A percentile compares a stretch with the other conserved stretches of the same genome.
Evolutionary conservation across 2,113 vertebrate genomes (phyloP).

Genomic region (Myotis lucifugus): DNA sequence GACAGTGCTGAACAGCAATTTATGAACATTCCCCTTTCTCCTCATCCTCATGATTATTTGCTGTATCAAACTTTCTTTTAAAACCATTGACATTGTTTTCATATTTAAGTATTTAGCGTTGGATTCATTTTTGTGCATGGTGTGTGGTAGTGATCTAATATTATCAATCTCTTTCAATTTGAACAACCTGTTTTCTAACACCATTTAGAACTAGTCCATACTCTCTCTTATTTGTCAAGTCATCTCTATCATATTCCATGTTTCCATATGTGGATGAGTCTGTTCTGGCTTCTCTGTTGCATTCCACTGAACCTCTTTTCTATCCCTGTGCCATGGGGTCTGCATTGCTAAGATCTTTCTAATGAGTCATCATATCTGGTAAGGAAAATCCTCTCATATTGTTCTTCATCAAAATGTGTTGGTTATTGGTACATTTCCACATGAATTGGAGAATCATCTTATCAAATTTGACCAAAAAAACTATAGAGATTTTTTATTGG

Average conservation of each 20-base stretch:
- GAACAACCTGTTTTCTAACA: background rate
- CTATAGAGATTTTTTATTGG: background rate
- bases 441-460: background rate
- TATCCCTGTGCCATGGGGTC: background rate
- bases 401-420: background rate
- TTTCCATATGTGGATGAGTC: background rate
- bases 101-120: background rate
- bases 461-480: background rate
- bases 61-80: conserved; percentile 1
- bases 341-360: background rate
- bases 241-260: background rate
- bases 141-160: background rate
- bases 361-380: background rate
- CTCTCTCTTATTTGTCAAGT: background rate
- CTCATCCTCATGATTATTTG: background rate
- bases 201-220: background rate
- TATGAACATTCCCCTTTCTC: background rate
- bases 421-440: background rate
- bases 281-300: conserved; percentile 6
- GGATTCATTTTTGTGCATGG: background rate
- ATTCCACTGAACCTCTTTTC: background rate
- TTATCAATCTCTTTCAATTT: background rate
- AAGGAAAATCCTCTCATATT: background rate
- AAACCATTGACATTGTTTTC: background rate
- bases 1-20: background rate